Conservation (phyloP, 2,113 vertebrate genomes). For the zebrafish (Danio rerio) region GRCz12tu NC_133186.1:29977501-29978000, state of each 20-base stretch:
- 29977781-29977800: no score
- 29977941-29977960: no score
- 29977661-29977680: conserved; percentile 89
- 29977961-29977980: no score
- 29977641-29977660: conserved; percentile 95
- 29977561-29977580: conserved; percentile 21
- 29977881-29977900: no score
- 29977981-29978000: no score
- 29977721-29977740: conserved; percentile 88
- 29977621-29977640: conserved; percentile 80
- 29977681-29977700: conserved; percentile 97
- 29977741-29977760: conserved; percentile 66
- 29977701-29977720: conserved; percentile 90
- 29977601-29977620: not conserved
- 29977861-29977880: no score
- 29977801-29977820: no score
- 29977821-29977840: no score
- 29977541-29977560: conserved; percentile 22
- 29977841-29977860: no score
- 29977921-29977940: no score
- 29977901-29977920: no score
- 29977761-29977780: conserved; percentile 22
- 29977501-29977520: conserved; percentile 25
- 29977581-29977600: not conserved
- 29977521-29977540: conserved; percentile 15